These are phyloP conservation scores for Bursaphelenchus okinawaensis DNA, from an alignment of 2,888 invertebrate species.

Conservation along the genomic window DNA sequence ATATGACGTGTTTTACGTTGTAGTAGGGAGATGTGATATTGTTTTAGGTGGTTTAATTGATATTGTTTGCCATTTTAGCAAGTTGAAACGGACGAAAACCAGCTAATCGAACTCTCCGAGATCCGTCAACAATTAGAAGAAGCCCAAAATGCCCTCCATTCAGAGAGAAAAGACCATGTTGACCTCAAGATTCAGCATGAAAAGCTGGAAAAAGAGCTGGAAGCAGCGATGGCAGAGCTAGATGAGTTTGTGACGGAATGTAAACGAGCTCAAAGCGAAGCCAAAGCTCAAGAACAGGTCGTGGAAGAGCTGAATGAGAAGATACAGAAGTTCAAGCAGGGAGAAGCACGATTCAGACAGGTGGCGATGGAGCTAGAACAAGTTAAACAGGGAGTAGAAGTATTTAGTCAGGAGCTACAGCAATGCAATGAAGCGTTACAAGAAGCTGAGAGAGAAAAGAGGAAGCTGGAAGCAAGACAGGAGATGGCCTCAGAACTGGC, in stretches of 20 bases:
- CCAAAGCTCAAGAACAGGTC: too few species aligned
- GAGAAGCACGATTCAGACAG: too few species aligned
- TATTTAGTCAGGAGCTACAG: too few species aligned
- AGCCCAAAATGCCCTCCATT: neutral
- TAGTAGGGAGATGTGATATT: neutral
- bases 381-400: too few species aligned
- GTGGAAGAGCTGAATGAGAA: too few species aligned
- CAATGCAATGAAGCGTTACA: neutral
- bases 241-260: neutral
- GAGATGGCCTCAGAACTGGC: neutral
- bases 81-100: neutral
- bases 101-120: neutral
- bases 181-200: neutral
- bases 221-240: neutral
- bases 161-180: too few species aligned
- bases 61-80: neutral
- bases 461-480: neutral
- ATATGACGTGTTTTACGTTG: neutral
- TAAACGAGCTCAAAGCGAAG: too few species aligned
- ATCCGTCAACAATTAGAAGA: neutral
- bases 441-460: neutral
- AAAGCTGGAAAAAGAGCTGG: neutral
- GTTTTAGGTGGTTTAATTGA: neutral
- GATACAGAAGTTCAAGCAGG: too few species aligned
- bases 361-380: too few species aligned